Percentiles rank a stretch among this genome's conserved stretches.
phyloP scores from a whole-genome alignment of 1,140 invertebrate species.

The Palaemon carinicauda region DNA sequence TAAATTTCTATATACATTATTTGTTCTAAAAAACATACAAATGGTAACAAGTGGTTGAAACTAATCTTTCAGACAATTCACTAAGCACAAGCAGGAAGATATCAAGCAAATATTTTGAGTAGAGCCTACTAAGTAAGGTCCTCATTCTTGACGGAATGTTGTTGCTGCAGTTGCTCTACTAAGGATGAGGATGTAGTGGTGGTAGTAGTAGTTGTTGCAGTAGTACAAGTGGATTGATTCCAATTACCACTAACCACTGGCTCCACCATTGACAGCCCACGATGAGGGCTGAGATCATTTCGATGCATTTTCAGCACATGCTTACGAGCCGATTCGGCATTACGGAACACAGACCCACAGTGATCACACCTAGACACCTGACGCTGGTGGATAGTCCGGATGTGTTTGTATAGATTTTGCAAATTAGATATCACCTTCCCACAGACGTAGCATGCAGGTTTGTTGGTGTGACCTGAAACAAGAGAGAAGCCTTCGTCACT shows the following conservation, averaged over 20 bases:
- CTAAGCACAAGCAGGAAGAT: conserved; percentile 56
- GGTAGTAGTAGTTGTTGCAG: conserved; percentile 2
- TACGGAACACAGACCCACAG: conserved; percentile 52
- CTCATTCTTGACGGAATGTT: conserved; percentile 54
- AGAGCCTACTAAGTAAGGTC: conserved; percentile 54
- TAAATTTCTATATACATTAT: conserved; percentile 56
- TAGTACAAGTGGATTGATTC: conserved; percentile 9
- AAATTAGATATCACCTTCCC: conserved; percentile 56
- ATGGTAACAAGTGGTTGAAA: conserved; percentile 55
- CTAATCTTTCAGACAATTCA: conserved; percentile 53
- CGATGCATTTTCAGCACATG: conserved; percentile 53
- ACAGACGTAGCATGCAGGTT: conserved; percentile 57
- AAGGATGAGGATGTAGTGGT: conserved; percentile 18
- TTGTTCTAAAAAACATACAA: conserved; percentile 55
- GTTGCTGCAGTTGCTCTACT: conserved; percentile 24
- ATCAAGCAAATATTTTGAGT: conserved; percentile 50
- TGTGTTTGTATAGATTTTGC: conserved; percentile 56
- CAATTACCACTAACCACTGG: conserved; percentile 36
- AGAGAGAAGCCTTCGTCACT: conserved; percentile 56
- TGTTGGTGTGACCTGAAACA: conserved; percentile 55
- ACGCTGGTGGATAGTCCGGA: conserved; percentile 53
- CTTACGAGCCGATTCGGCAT: conserved; percentile 54
- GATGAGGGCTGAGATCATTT: conserved; percentile 44
- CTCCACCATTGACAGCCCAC: conserved; percentile 51
- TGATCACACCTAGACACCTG: conserved; percentile 55